Percentiles rank a stretch among this genome's conserved stretches.
phyloP scores from a whole-genome alignment of 2,113 vertebrate species.

The Entelurus aequoreus region DNA sequence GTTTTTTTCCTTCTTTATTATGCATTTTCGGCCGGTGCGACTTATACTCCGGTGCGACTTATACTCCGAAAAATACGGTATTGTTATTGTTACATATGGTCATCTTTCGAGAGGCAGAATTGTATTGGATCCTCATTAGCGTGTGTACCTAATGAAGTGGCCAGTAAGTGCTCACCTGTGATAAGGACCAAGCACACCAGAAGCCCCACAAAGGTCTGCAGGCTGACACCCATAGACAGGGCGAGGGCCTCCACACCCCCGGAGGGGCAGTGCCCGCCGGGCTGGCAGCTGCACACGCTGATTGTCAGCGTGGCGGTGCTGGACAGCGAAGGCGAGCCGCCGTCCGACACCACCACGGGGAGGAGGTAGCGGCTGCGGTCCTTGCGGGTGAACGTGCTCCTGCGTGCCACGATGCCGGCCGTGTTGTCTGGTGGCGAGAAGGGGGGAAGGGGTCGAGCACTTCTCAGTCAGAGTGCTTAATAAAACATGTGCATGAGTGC shows the following conservation, averaged over 20 bases:
- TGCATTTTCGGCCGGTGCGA: too few species aligned
- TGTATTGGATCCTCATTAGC: too few species aligned
- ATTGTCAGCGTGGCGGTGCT: conserved; percentile 86
- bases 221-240: conserved; percentile 74
- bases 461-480: conserved; percentile 5
- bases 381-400: conserved; percentile 76
- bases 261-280: conserved; percentile 57
- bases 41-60: too few species aligned
- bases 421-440: conserved; percentile 79
- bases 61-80: too few species aligned
- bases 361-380: conserved; percentile 77
- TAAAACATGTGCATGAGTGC: conserved; percentile 7
- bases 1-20: too few species aligned
- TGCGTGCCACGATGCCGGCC: conserved; percentile 78
- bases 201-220: conserved; percentile 75
- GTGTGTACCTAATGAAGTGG: too few species aligned
- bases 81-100: too few species aligned
- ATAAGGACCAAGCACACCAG: conserved; percentile 74
- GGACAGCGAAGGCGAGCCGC: conserved; percentile 78
- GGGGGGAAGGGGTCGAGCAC: not conserved
- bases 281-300: conserved; percentile 81
- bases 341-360: conserved; percentile 81
- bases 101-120: too few species aligned
- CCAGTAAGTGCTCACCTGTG: conserved; percentile 72
- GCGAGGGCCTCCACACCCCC: conserved; percentile 71